Evolutionary conservation across 2,888 invertebrate species (phyloP).

Genomic region (Chydorus sphaericus): DNA sequence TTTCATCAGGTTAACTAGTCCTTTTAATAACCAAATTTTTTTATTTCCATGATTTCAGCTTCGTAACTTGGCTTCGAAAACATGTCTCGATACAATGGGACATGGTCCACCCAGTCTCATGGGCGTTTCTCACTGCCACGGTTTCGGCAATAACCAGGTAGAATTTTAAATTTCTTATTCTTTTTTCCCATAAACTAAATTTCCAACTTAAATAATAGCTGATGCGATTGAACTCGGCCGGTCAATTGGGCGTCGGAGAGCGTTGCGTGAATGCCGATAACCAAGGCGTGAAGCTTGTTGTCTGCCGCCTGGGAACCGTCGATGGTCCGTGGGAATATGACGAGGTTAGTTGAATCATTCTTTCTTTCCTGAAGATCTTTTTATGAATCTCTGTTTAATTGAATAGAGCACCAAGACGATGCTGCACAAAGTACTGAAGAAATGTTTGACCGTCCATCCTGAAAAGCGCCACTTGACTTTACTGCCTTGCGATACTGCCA

Average conservation of each 20-base stretch:
- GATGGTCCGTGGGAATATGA: slow-evolving; percentile 92
- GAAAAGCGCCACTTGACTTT: slow-evolving; percentile 59
- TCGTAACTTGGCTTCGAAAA: slow-evolving; percentile 59
- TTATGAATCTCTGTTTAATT: neutral
- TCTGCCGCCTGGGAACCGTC: slow-evolving; percentile 81
- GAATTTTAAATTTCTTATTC: slow-evolving; percentile 14
- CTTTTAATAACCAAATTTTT: neutral
- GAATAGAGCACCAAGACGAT: slow-evolving; percentile 45
- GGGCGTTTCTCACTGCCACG: slow-evolving; percentile 84
- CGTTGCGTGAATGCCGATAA: slow-evolving; percentile 82
- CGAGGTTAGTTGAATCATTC: slow-evolving; percentile 34
- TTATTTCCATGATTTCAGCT: slow-evolving; percentile 31
- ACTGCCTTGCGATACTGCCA: slow-evolving; percentile 67
- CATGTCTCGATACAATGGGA: slow-evolving; percentile 88
- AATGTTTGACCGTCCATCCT: slow-evolving; percentile 72
- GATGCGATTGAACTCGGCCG: slow-evolving; percentile 78
- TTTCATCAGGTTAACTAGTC: neutral
- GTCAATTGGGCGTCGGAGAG: slow-evolving; percentile 90
- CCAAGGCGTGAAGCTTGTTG: slow-evolving; percentile 71
- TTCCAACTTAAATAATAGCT: slow-evolving; percentile 39
- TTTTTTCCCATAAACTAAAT: neutral
- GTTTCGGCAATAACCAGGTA: slow-evolving; percentile 80
- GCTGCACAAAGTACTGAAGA: slow-evolving; percentile 57
- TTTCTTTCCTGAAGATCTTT: neutral
- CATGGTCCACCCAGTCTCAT: slow-evolving; percentile 79